phyloP scores from a whole-genome alignment of 2,888 invertebrate genomes.

The Polyploca ridens region DNA sequence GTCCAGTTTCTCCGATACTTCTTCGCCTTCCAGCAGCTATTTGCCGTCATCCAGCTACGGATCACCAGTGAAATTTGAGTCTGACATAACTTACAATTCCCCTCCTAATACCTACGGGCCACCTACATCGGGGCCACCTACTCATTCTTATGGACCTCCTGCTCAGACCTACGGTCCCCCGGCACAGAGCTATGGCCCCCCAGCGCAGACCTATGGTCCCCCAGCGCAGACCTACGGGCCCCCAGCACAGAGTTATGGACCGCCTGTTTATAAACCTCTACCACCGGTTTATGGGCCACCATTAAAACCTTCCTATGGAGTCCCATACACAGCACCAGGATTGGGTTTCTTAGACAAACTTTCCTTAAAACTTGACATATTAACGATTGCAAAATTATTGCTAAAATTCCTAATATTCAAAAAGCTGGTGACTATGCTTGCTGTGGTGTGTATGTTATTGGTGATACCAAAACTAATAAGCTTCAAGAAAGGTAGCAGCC shows the following conservation, averaged over 20 bases:
- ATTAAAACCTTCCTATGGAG: slow-evolving; percentile 75
- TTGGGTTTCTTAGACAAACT: slow-evolving; percentile 87
- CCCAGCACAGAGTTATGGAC: slow-evolving; percentile 67
- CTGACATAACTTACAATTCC: slow-evolving; percentile 54
- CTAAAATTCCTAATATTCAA: slow-evolving; percentile 92
- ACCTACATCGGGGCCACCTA: slow-evolving; percentile 52
- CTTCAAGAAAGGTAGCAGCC: slow-evolving; percentile 70
- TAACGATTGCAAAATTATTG: slow-evolving; percentile 89
- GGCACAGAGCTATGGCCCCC: slow-evolving; percentile 65
- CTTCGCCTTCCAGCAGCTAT: slow-evolving; percentile 59
- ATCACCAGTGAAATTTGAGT: slow-evolving; percentile 23
- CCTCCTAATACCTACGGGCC: slow-evolving; percentile 66
- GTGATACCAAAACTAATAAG: slow-evolving; percentile 89
- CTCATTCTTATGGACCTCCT: slow-evolving; percentile 62
- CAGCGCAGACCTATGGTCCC: slow-evolving; percentile 64
- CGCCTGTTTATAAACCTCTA: slow-evolving; percentile 60
- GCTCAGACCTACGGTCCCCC: slow-evolving; percentile 75
- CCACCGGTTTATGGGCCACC: slow-evolving; percentile 75
- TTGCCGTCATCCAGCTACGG: slow-evolving; percentile 50
- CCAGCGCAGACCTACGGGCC: slow-evolving; percentile 74
- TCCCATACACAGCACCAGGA: slow-evolving; percentile 83
- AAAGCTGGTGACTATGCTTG: slow-evolving; percentile 92
- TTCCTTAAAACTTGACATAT: slow-evolving; percentile 88
- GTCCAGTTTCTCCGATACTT: slow-evolving; percentile 46
- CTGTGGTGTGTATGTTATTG: slow-evolving; percentile 89